A percentile compares a stretch with the other conserved stretches of the same genome.
Conservation (phyloP, 2,888 invertebrate species). For the Coelinius sp. region DNA sequence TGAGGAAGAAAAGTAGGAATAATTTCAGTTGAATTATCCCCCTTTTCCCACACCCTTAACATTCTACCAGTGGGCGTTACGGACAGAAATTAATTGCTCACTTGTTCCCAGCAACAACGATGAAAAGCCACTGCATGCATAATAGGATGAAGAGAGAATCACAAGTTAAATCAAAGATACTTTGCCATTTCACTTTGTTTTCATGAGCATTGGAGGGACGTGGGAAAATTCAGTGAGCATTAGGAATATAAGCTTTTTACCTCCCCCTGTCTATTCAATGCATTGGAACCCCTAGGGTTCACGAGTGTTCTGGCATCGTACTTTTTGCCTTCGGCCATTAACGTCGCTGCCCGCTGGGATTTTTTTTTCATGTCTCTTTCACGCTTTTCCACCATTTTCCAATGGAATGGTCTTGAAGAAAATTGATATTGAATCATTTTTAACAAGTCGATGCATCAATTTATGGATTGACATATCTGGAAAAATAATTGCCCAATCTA, state of each 20-base stretch:
- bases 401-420: not conserved
- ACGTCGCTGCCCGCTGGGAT: constrained; percentile 22
- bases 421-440: too few relatives aligned
- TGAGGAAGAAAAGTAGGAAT: constrained; percentile 66
- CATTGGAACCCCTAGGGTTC: constrained; percentile 3
- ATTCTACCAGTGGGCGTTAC: constrained; percentile 56
- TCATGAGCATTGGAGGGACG: not conserved
- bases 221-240: not conserved
- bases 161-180: not conserved
- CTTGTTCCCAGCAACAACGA: constrained; percentile 60
- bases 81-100: constrained; percentile 67
- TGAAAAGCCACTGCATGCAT: constrained; percentile 53
- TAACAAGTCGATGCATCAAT: not conserved
- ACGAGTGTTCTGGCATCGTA: constrained; percentile 1
- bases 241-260: not conserved
- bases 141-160: not conserved
- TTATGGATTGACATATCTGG: too few relatives aligned
- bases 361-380: constrained; percentile 8
- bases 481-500: too few relatives aligned
- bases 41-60: constrained; percentile 65
- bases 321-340: constrained; percentile 16
- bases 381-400: constrained; percentile 5
- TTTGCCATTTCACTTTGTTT: not conserved
- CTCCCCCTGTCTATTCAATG: not conserved
- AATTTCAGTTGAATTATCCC: constrained; percentile 64